Percentiles rank a stretch among this genome's conserved stretches.
Conservation (phyloP, 2,888 invertebrate genomes). For the Branchellion lobata region DNA sequence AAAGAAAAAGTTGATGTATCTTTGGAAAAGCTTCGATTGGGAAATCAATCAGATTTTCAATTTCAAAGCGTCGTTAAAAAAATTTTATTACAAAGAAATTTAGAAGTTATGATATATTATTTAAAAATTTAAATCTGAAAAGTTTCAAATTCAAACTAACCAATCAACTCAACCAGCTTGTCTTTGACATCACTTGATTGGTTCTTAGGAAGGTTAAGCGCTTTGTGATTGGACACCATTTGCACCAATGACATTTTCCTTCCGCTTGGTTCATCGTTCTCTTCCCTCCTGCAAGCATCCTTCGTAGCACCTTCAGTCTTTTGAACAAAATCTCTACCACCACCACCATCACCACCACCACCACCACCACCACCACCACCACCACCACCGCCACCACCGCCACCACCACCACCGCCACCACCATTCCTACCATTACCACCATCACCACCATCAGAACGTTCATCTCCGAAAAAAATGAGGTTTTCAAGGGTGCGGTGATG, state of each 20-base stretch:
- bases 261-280: neutral
- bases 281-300: neutral
- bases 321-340: too few relatives aligned
- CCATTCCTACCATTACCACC: neutral
- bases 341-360: too few relatives aligned
- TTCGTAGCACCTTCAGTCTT: too few relatives aligned
- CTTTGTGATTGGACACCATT: neutral
- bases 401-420: neutral
- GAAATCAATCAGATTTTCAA: too few relatives aligned
- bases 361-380: too few relatives aligned
- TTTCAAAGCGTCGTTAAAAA: too few relatives aligned
- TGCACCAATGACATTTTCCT: neutral
- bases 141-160: slow-evolving; percentile 23
- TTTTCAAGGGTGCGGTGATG: neutral
- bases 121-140: too few relatives aligned
- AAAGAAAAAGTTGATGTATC: too few relatives aligned
- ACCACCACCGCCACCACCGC: too few relatives aligned
- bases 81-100: too few relatives aligned
- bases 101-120: too few relatives aligned
- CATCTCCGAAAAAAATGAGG: neutral
- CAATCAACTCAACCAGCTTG: slow-evolving; percentile 38
- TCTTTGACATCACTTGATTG: slow-evolving; percentile 20
- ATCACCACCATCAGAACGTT: neutral
- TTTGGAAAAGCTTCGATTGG: too few relatives aligned
- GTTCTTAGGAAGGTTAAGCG: neutral